Conservation (phyloP, 2,797 vertebrate genomes). For the Falco peregrinus region DNA sequence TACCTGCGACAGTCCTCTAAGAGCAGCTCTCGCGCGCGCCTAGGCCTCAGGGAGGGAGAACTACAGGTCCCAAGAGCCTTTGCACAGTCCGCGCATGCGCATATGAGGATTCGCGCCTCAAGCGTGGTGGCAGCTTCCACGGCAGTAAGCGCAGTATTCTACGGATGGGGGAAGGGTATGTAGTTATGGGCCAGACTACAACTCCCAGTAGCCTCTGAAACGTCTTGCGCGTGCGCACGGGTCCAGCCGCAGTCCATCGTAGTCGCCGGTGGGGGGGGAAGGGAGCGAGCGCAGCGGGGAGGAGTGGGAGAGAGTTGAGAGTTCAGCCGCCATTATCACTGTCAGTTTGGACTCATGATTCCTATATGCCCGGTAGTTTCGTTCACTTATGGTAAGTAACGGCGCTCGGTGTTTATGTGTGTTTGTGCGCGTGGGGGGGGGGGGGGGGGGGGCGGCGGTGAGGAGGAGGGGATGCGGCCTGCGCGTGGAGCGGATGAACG, state of each 20-base stretch:
- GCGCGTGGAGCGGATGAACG: background rate
- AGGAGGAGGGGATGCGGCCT: background rate
- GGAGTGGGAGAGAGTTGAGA: background rate
- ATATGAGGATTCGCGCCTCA: background rate
- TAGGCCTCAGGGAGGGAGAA: background rate
- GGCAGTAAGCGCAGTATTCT: background rate
- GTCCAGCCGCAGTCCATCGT: background rate
- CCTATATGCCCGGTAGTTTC: background rate
- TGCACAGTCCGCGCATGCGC: background rate
- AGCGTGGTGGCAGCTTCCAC: background rate
- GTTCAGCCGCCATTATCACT: background rate
- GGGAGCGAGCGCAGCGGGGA: background rate
- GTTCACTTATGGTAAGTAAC: background rate
- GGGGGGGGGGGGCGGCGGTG: background rate
- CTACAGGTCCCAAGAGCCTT: slow-evolving; percentile 53
- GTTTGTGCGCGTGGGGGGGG: background rate
- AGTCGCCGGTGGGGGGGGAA: background rate
- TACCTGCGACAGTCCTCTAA: background rate
- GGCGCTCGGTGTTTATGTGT: background rate
- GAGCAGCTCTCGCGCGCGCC: background rate
- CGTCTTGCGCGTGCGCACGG: background rate
- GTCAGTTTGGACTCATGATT: background rate
- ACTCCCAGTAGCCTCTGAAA: background rate
- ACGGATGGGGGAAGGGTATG: background rate
- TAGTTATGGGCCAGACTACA: background rate